Evolutionary conservation across 2,888 invertebrate genomes (phyloP).

Genomic region (Augiades crinisus): DNA sequence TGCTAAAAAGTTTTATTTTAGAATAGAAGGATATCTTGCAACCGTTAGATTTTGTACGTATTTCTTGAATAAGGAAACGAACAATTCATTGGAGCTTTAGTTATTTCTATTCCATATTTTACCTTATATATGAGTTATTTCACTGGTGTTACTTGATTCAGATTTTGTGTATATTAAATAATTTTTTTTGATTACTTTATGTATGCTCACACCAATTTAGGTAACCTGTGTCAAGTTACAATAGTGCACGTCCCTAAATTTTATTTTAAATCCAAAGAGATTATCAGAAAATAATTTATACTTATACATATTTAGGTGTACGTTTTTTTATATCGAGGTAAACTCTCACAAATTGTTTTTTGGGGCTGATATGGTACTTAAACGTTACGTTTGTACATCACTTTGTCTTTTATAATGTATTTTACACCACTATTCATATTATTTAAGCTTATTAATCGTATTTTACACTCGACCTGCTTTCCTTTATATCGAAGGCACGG

Average conservation of each 20-base stretch:
- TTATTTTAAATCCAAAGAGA: constrained; percentile 16
- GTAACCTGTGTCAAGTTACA: constrained; percentile 4
- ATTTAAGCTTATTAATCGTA: neutral
- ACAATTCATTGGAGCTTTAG: neutral
- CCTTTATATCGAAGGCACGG: constrained; percentile 54
- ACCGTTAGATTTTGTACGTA: neutral
- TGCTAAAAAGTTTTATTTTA: too few species aligned
- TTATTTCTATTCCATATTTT: neutral
- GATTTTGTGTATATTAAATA: neutral
- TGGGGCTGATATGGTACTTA: neutral
- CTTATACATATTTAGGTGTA: neutral
- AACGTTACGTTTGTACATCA: constrained; percentile 9
- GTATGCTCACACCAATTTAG: neutral
- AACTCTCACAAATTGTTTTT: constrained; percentile 11
- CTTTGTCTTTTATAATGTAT: neutral
- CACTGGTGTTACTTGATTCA: constrained; percentile 11
- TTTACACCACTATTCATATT: constrained; percentile 31
- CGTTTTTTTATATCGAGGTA: neutral
- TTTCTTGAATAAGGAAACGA: neutral
- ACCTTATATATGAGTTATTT: constrained; percentile 3
- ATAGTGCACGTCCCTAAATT: neutral
- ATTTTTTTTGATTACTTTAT: neutral
- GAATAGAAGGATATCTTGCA: constrained; percentile 3
- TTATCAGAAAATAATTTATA: constrained; percentile 12
- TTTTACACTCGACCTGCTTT: constrained; percentile 54